Percentiles rank a stretch among this genome's conserved stretches.
Evolutionary conservation across 2,113 vertebrate genomes (phyloP).

Genomic region (Platycercus adscitus): DNA sequence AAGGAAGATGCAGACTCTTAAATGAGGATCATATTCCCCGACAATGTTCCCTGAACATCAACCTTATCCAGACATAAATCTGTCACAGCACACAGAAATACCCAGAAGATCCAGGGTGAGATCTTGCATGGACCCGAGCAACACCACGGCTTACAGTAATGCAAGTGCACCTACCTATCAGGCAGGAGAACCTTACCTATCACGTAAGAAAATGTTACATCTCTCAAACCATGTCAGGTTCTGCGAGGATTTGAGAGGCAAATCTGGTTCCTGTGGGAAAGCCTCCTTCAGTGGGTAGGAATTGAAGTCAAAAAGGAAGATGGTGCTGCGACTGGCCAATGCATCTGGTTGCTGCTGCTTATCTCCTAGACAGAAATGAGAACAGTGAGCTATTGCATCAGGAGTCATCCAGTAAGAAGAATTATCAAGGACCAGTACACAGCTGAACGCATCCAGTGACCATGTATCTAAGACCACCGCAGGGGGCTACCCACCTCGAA

Average conservation of each 20-base stretch:
- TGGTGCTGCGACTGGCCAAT: neutral
- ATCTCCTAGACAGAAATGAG: conserved; percentile 41
- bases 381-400: neutral
- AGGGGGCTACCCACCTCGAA: conserved; percentile 74
- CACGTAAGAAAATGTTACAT: conserved; percentile 61
- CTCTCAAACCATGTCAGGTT: conserved; percentile 50
- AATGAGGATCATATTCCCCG: neutral
- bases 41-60: neutral
- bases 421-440: neutral
- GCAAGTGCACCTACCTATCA: neutral
- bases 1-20: neutral
- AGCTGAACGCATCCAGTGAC: neutral
- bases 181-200: conserved; percentile 43
- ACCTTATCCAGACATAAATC: neutral
- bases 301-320: conserved; percentile 72
- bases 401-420: neutral
- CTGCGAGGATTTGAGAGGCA: neutral
- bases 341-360: neutral
- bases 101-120: neutral
- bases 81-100: neutral
- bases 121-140: neutral
- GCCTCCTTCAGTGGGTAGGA: conserved; percentile 44
- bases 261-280: neutral
- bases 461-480: neutral
- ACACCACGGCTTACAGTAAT: neutral